Percentiles rank a stretch among this genome's conserved stretches.
phyloP scores from a whole-genome alignment of 2,888 invertebrate genomes.

The Rhagonycha fulva region DNA sequence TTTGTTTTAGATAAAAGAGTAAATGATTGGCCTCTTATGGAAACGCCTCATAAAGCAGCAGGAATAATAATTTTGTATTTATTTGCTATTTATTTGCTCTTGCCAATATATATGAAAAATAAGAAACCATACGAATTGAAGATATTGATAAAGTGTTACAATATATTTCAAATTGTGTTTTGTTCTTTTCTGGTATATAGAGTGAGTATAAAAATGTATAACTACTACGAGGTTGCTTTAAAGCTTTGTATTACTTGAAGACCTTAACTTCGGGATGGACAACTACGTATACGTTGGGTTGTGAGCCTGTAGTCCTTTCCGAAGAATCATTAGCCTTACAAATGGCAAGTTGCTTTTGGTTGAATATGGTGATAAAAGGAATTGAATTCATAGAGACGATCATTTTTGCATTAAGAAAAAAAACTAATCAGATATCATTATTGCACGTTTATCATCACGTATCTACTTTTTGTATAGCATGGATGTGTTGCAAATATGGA shows the following conservation, averaged over 20 bases:
- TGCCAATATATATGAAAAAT: constrained; percentile 48
- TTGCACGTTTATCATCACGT: constrained; percentile 73
- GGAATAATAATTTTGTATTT: constrained; percentile 57
- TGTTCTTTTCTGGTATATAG: constrained; percentile 69
- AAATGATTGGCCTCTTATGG: constrained; percentile 60
- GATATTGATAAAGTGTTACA: no score
- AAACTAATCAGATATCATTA: constrained; percentile 67
- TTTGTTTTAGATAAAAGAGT: constrained; percentile 53
- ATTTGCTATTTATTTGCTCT: constrained; percentile 56
- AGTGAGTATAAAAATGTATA: constrained; percentile 57
- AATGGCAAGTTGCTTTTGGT: constrained; percentile 60
- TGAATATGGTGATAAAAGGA: constrained; percentile 66
- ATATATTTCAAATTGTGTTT: constrained; percentile 62
- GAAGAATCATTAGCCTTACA: constrained; percentile 63
- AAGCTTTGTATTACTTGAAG: constrained; percentile 53
- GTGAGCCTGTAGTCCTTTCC: constrained; percentile 74
- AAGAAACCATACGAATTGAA: no score
- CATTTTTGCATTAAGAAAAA: constrained; percentile 71
- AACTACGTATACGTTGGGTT: constrained; percentile 64
- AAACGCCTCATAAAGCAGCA: constrained; percentile 54
- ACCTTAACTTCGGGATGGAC: constrained; percentile 67
- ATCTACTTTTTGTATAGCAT: constrained; percentile 52
- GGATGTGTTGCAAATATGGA: neutral
- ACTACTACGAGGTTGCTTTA: neutral
- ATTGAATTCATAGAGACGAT: constrained; percentile 69